These are phyloP conservation scores for Mechanitis messenoides DNA, from an alignment of 2,888 invertebrate genomes.

Conservation along the genomic window DNA sequence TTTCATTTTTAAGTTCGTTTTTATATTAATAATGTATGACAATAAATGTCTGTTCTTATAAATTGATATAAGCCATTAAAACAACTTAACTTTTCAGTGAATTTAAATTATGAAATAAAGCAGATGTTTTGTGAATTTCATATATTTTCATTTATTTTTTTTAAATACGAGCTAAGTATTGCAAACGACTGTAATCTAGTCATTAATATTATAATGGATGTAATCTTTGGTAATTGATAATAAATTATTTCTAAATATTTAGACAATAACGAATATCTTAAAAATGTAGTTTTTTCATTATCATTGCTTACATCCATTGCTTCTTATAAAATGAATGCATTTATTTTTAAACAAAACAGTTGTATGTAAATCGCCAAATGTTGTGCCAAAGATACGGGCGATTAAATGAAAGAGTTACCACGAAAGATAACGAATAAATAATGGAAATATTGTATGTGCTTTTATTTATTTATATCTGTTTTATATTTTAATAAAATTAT, in stretches of 20 bases:
- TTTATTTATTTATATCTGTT: conserved; percentile 25
- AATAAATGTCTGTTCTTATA: neutral
- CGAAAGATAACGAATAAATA: conserved; percentile 62
- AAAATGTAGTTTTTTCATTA: neutral
- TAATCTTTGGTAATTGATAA: conserved; percentile 19
- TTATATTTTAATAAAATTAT: no score
- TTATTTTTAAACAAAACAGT: conserved; percentile 23
- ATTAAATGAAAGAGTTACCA: conserved; percentile 44
- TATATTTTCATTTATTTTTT: conserved; percentile 13
- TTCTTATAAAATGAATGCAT: conserved; percentile 18
- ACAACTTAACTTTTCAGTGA: neutral
- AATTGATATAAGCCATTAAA: no score
- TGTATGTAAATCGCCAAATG: conserved; percentile 53
- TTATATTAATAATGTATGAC: neutral
- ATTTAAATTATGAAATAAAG: neutral
- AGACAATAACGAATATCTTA: neutral
- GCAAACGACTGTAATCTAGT: conserved; percentile 25
- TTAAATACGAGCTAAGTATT: conserved; percentile 18
- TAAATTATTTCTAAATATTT: neutral
- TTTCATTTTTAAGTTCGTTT: neutral
- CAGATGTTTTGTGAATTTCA: conserved; percentile 1
- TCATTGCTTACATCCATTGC: conserved; percentile 27
- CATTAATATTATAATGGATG: conserved; percentile 26
- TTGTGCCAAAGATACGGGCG: conserved; percentile 58
- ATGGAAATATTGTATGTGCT: conserved; percentile 45